Percentiles rank a stretch among this genome's conserved stretches.
phyloP scores from a whole-genome alignment of 2,797 vertebrate genomes.

The Enteromius paludinosus region DNA sequence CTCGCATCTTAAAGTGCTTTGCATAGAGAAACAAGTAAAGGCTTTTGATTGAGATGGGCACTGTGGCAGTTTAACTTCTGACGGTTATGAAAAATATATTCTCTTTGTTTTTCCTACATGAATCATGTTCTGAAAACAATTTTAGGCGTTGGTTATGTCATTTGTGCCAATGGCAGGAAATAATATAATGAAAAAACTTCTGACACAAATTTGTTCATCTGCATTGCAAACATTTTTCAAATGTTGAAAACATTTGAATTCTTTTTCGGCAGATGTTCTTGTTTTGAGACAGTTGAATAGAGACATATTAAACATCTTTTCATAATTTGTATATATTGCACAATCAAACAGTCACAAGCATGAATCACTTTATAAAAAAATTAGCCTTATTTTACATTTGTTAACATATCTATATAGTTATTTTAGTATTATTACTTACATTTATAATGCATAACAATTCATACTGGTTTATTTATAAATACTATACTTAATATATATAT shows the following conservation, averaged over 20 bases:
- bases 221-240: slow-evolving; percentile 4
- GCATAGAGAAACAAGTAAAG: slow-evolving; percentile 29
- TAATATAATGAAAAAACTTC: neutral
- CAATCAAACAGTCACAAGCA: slow-evolving; percentile 12
- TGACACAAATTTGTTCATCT: neutral
- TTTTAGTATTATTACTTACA: slow-evolving; percentile 2
- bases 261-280: slow-evolving; percentile 11
- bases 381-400: neutral
- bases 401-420: neutral
- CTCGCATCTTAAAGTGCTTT: slow-evolving; percentile 35
- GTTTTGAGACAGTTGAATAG: slow-evolving; percentile 4
- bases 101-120: neutral
- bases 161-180: neutral
- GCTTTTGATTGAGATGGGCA: slow-evolving; percentile 14
- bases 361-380: neutral
- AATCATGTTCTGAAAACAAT: neutral
- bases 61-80: slow-evolving; percentile 13
- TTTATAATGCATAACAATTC: neutral
- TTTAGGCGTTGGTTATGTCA: slow-evolving; percentile 9
- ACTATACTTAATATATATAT: no score
- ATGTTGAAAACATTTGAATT: slow-evolving; percentile 12
- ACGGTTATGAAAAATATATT: slow-evolving; percentile 38
- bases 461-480: neutral
- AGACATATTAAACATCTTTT: slow-evolving; percentile 3
- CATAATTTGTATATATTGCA: neutral